These are phyloP conservation scores for Falco peregrinus DNA, from an alignment of 2,797 vertebrate genomes.

Conservation along the genomic window DNA sequence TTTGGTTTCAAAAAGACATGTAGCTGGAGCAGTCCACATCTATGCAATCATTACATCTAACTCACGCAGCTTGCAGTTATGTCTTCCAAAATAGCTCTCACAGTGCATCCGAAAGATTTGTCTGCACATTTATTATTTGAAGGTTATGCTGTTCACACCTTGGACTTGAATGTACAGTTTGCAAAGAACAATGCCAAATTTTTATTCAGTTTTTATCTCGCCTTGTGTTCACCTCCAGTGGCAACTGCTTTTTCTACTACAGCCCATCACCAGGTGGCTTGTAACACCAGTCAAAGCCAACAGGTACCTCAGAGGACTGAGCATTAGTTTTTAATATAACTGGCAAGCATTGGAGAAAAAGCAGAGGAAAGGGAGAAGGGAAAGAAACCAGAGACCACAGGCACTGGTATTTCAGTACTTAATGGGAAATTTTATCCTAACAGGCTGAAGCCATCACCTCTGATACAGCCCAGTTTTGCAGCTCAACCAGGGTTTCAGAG, in stretches of 20 bases:
- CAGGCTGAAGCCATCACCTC: neutral
- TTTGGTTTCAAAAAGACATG: neutral
- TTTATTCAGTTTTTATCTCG: slow-evolving; percentile 38
- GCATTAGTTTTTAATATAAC: neutral
- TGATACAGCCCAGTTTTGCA: neutral
- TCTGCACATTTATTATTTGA: slow-evolving; percentile 35
- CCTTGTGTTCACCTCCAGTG: neutral
- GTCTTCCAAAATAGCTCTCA: slow-evolving; percentile 23
- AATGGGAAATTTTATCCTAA: neutral
- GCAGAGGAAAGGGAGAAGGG: neutral
- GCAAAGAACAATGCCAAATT: slow-evolving; percentile 27
- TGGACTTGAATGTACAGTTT: slow-evolving; percentile 21
- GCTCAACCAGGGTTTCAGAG: neutral
- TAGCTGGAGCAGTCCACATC: neutral
- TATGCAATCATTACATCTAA: neutral
- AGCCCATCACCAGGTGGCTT: neutral
- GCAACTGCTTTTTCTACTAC: neutral
- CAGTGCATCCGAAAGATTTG: neutral
- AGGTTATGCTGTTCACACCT: slow-evolving; percentile 26
- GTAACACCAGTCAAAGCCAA: neutral
- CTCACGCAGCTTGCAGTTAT: neutral
- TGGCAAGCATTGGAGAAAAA: neutral
- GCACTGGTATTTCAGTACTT: neutral
- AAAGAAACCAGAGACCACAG: neutral
- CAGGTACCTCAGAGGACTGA: neutral